Evolutionary conservation across 92 coral and sea anemone genomes (phyloP), one percentile per base, ranked within the genome.

Genomic region (Parazoanthus darwini): DNA sequence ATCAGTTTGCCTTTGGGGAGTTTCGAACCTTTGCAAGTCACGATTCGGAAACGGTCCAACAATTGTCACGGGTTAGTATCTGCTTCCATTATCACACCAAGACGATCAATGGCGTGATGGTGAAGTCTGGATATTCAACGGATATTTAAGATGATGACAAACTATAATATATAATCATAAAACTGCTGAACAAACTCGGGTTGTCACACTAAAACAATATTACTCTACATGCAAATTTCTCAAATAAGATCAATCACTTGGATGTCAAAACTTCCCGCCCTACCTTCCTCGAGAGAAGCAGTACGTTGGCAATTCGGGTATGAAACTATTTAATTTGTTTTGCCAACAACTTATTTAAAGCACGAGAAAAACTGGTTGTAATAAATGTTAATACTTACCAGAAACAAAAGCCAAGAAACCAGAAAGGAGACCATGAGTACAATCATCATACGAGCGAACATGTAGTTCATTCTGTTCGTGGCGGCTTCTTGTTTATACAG

Each of bases 361-460:
- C 33, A 29, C 33, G 33, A 29, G 3, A 33, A 74, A 73, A 73
- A 9, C 79, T 74, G 26, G 11, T 39, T 35, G 37, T 43, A n/a
- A 77, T 33, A 33, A 46, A 37, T 8, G 20, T 8, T 23, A 43
- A 39, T 38, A 92, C 94, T 92, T 87, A 92, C 94, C 94, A 92
- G 78, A 85, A 92, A 92, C 54, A 89, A 73, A 8, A 92, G 86
- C 94, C 94, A 92, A 35, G 94, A 92, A 15, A 92, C 8, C 44
- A 89, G 90, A 46, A 92, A 92, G 23, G 78, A 85, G 2, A 92
- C 63, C 94, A 92, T 89, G 77, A 92, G 88, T 1, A 89, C 94
- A 23, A 92, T 86, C 94, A 92, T 92, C 74, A 92, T 85, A 1
- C 94, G 90, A 68, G 94, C 94, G 70, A 92, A 92, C 94, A 92